Conservation (phyloP, 2,797 vertebrate species). For the Dicrostonyx torquatus region DNA sequence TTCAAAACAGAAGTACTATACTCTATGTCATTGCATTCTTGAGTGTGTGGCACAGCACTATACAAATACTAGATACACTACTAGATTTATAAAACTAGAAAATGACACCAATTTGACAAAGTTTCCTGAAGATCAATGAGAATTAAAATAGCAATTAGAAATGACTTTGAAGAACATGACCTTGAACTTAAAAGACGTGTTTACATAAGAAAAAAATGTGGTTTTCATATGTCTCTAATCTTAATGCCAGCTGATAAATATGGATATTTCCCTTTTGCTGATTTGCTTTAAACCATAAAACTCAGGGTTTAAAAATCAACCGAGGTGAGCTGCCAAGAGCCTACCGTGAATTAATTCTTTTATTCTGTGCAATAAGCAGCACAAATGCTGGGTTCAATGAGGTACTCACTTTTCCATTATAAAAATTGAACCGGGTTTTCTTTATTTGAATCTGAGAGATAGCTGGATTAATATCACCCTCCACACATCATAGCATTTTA, state of each 20-base stretch:
- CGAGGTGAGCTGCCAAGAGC: conserved; percentile 40
- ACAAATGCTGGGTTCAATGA: conserved; percentile 59
- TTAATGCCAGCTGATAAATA: conserved; percentile 15
- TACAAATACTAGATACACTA: neutral
- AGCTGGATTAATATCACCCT: conserved; percentile 16
- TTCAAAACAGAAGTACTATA: neutral
- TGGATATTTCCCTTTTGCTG: conserved; percentile 16
- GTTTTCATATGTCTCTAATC: conserved; percentile 27
- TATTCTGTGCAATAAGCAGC: conserved; percentile 48
- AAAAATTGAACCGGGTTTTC: conserved; percentile 51
- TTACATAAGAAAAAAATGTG: conserved; percentile 8
- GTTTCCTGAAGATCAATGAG: neutral
- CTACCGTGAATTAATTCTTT: conserved; percentile 62
- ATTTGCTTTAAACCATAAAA: neutral
- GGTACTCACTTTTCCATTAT: conserved; percentile 62
- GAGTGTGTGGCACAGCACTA: neutral
- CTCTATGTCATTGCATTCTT: neutral
- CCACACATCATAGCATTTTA: neutral
- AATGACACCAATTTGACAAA: neutral
- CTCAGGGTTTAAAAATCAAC: conserved; percentile 51
- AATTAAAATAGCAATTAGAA: conserved; percentile 54
- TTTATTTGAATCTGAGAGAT: conserved; percentile 31
- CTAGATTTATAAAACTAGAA: conserved; percentile 8
- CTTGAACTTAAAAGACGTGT: neutral
- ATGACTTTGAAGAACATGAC: neutral